These are phyloP conservation scores for Lerista edwardsae DNA, from an alignment of 2,797 vertebrate species.

Conservation along the genomic window DNA sequence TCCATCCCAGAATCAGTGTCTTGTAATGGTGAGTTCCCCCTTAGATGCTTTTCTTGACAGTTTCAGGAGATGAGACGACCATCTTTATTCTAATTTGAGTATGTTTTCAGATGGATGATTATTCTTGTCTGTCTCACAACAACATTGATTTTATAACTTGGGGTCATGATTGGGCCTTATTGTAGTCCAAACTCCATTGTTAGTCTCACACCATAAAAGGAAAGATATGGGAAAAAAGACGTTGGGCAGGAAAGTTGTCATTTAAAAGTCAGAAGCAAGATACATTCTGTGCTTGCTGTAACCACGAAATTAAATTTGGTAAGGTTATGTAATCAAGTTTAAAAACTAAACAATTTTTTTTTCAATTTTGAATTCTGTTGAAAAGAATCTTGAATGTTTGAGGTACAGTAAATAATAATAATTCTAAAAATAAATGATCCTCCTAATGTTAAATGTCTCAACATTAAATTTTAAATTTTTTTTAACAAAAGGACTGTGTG, in stretches of 20 bases:
- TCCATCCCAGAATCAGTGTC: background rate
- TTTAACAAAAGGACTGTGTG: background rate
- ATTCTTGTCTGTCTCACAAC: too few relatives aligned
- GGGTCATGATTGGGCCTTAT: background rate
- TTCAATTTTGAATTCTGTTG: background rate
- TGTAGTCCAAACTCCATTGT: background rate
- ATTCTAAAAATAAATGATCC: background rate
- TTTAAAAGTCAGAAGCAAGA: background rate
- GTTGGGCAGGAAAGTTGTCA: background rate
- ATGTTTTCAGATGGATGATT: background rate
- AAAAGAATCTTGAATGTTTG: background rate
- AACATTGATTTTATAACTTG: background rate
- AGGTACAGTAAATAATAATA: background rate
- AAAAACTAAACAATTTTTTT: background rate
- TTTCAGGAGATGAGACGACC: background rate
- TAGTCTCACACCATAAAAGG: background rate
- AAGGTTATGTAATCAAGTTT: background rate
- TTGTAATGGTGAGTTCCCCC: background rate
- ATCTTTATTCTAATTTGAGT: background rate
- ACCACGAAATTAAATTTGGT: background rate
- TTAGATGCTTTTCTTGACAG: background rate
- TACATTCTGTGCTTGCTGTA: background rate
- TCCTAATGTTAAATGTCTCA: background rate
- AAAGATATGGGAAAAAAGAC: background rate
- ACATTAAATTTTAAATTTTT: background rate